These are phyloP conservation scores for Hemistola chrysoprasaria DNA, from an alignment of 2,888 invertebrate genomes.

Conservation along the genomic window DNA sequence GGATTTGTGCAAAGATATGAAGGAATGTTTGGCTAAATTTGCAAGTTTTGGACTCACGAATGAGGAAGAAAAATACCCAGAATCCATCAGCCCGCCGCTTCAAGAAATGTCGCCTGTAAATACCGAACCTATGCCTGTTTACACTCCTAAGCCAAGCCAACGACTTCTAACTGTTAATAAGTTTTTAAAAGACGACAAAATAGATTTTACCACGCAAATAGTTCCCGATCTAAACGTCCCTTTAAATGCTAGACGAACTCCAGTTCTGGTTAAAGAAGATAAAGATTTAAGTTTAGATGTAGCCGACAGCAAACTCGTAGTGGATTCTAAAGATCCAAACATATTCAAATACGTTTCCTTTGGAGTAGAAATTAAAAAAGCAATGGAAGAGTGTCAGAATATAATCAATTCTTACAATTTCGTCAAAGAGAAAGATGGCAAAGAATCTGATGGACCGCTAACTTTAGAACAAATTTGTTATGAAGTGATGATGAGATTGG, in stretches of 20 bases:
- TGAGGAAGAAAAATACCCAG: constrained; percentile 50
- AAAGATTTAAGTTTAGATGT: constrained; percentile 29
- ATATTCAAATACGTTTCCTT: constrained; percentile 68
- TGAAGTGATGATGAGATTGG: constrained; percentile 69
- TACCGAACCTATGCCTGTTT: constrained; percentile 56
- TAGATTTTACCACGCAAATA: constrained; percentile 45
- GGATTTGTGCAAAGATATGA: constrained; percentile 62
- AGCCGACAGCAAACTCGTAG: constrained; percentile 24
- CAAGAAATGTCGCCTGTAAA: constrained; percentile 72
- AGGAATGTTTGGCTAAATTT: constrained; percentile 67
- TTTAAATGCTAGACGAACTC: constrained; percentile 50
- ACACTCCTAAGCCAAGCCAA: constrained; percentile 57
- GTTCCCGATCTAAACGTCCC: constrained; percentile 53
- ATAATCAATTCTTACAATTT: constrained; percentile 69
- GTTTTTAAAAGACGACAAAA: constrained; percentile 44
- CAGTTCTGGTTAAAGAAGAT: constrained; percentile 43
- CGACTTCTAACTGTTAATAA: constrained; percentile 58
- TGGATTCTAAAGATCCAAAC: constrained; percentile 46
- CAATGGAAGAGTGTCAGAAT: constrained; percentile 75
- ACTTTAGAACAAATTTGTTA: constrained; percentile 64
- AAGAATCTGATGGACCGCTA: constrained; percentile 46
- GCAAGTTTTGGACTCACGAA: constrained; percentile 60
- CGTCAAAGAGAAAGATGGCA: constrained; percentile 48
- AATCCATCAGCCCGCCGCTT: constrained; percentile 68
- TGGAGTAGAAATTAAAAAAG: constrained; percentile 71